Base-by-base conservation (phyloP, 2,888 invertebrate species). In the Drepanosiphum platanoidis region DNA sequence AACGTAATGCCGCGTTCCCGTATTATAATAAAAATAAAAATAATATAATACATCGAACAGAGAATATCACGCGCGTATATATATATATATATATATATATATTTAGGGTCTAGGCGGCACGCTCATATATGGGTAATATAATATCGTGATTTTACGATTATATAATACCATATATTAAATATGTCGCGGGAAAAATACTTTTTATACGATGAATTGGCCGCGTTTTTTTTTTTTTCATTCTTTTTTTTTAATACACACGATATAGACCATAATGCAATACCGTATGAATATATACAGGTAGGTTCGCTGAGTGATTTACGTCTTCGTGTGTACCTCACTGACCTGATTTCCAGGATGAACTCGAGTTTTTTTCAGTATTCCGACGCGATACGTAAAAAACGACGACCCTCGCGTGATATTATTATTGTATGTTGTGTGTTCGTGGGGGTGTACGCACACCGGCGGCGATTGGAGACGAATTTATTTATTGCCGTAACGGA, bases 351-450 rank as follows among this genome's bases (percentile, higher is more conserved):
- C 5, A 32, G 7, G 11, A 15, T 15, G 30, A 66, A 66, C 32
- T 7, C 5, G 13, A 46, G 61, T 61, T 58, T 5, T n/a, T n/a
- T 27, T 27, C 7, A 61, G n/a, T 27, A 61, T 27, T 15, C 13
- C 2, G 32, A 32, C 22, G 27, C 64, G 64, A 68, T 68, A 5
- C 2, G n/a, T 61, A 66, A 13, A 34, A 8, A 34, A 18, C 68
- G 68, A 34, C 30, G 18, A 22, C 46, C 32, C 78, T 86, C 86
- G 87, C 86, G 46, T 83, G 79, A n/a, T 78, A 81, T 22, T 0
- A 22, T 22, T n/a, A 52, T 13, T 5, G 13, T 42, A 8, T 9
- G 13, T 42, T 42, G 9, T 8, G 52, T 18, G 52, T 22, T 15
- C 52, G 52, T 22, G 22, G 0, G 52, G 1, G 52, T 15, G 52